phyloP scores from a whole-genome alignment of 2,797 vertebrate species.

The Lophotriccus pileatus region DNA sequence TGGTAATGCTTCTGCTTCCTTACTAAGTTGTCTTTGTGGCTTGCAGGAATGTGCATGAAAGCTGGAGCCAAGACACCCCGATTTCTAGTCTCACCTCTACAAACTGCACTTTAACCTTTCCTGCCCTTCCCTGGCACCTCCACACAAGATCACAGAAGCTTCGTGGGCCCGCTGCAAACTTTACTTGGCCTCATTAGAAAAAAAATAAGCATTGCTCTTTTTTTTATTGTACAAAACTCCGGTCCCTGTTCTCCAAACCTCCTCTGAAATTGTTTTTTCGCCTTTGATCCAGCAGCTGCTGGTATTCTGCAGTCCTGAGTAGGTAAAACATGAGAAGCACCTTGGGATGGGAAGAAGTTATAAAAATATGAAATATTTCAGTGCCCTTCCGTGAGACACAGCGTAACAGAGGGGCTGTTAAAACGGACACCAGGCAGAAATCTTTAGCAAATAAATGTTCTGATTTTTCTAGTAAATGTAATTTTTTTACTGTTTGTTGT shows the following conservation, averaged over 20 bases:
- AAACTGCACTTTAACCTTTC: constrained; percentile 65
- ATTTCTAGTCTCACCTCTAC: constrained; percentile 57
- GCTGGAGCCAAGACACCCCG: constrained; percentile 27
- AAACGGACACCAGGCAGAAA: not conserved
- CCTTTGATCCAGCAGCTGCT: constrained; percentile 54
- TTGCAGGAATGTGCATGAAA: constrained; percentile 62
- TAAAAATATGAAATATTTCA: constrained; percentile 22
- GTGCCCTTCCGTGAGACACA: accelerated
- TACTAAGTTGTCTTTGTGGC: constrained; percentile 57
- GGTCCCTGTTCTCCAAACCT: not conserved
- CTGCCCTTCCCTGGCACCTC: constrained; percentile 54
- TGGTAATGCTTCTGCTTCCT: constrained; percentile 56
- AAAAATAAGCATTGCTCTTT: constrained; percentile 28
- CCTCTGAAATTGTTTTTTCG: constrained; percentile 6
- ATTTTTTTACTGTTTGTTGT: not conserved
- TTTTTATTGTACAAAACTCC: not conserved
- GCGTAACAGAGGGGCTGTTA: not conserved
- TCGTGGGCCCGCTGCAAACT: not conserved
- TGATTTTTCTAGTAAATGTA: not conserved
- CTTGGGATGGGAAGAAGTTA: constrained; percentile 43
- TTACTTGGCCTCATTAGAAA: constrained; percentile 49
- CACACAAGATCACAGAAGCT: constrained; percentile 43
- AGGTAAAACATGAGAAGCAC: constrained; percentile 62
- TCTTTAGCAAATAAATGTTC: not conserved
- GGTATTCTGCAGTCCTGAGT: not conserved